Evolutionary conservation across 2,888 invertebrate genomes (phyloP).

Genomic region (Drosophila paracracens): DNA sequence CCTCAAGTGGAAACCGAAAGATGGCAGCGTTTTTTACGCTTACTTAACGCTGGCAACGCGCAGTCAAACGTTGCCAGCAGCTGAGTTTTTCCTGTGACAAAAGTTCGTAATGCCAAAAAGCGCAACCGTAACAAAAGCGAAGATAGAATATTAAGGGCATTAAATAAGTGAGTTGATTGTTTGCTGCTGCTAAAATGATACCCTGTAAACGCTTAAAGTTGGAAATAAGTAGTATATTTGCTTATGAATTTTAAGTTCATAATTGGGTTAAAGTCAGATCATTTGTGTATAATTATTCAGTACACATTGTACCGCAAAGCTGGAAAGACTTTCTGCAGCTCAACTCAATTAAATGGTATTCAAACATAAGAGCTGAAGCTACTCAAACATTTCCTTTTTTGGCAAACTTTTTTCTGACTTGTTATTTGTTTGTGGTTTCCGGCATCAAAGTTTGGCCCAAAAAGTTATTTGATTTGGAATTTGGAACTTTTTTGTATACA

Average conservation of each 20-base stretch:
- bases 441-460: conserved; percentile 59
- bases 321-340: background rate
- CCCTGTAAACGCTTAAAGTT: background rate
- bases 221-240: background rate
- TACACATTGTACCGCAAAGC: background rate
- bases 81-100: conserved; percentile 3
- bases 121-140: conserved; percentile 48
- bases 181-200: background rate
- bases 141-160: conserved; percentile 21
- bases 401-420: conserved; percentile 46
- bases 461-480: conserved; percentile 78
- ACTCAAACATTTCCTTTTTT: conserved; percentile 39
- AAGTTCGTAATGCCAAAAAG: conserved; percentile 54
- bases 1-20: conserved; percentile 24
- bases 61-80: conserved; percentile 20
- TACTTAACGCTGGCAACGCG: conserved; percentile 38
- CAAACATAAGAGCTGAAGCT: conserved; percentile 22
- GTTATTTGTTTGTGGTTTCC: conserved; percentile 65
- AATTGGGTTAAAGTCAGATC: too few relatives aligned
- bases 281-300: background rate
- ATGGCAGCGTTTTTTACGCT: conserved; percentile 52
- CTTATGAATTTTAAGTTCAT: background rate
- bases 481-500: conserved; percentile 45
- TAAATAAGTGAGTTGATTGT: conserved; percentile 8
- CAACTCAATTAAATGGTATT: conserved; percentile 11